Conservation (phyloP, 30 jellyfish, hydroid and myxozoan species). For the Chironex yamaguchii region DNA sequence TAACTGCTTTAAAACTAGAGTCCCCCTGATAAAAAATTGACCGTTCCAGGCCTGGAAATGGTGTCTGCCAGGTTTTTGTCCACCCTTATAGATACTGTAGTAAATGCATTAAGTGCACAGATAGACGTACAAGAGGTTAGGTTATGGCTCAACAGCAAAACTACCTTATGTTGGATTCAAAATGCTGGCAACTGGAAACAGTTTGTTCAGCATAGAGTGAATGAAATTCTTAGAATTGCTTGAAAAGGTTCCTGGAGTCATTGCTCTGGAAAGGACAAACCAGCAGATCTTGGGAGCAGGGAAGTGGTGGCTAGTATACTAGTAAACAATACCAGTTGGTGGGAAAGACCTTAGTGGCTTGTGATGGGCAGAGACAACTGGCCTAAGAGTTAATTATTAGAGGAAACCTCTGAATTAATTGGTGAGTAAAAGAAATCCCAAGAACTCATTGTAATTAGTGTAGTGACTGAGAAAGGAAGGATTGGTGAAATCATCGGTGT, state of each 20-base stretch:
- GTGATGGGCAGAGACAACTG: conserved; percentile 18
- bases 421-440: conserved; percentile 9
- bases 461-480: background rate
- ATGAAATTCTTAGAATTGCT: background rate
- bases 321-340: conserved; percentile 19
- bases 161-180: conserved; percentile 12
- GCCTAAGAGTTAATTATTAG: conserved; percentile 1
- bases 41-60: too few species aligned
- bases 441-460: background rate
- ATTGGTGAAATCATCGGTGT: background rate
- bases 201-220: conserved; percentile 26
- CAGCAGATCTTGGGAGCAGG: conserved; percentile 51
- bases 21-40: background rate
- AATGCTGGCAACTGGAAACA: conserved; percentile 20
- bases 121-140: conserved; percentile 1
- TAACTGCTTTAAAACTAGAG: conserved; percentile 9
- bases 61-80: background rate
- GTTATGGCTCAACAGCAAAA: conserved; percentile 43
- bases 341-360: conserved; percentile 57
- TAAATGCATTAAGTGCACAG: conserved; percentile 1
- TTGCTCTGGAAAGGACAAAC: conserved; percentile 26
- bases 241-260: conserved; percentile 23
- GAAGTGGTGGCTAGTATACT: conserved; percentile 1
- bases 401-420: background rate
- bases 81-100: conserved; percentile 1